Base-by-base conservation (phyloP, 2,888 invertebrate genomes). In the Drosophila paucipuncta region DNA sequence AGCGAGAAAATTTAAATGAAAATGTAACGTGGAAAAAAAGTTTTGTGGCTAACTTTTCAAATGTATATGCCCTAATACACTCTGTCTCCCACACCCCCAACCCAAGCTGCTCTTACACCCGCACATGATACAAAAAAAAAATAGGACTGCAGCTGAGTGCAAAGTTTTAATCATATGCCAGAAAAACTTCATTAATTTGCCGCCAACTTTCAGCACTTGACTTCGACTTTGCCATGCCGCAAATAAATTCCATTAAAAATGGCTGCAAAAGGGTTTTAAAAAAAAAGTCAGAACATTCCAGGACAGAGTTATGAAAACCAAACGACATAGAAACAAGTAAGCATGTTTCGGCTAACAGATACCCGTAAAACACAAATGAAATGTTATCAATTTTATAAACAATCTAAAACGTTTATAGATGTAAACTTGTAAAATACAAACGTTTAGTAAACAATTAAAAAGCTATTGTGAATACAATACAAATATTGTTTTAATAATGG, bases 111-210 rank as follows among this genome's bases (percentile, higher is more conserved):
- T 13, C 13, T 22, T 13, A 25, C 25, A 25, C 69, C 30, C 53
- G 69, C 61, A 78, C 75, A 76, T 69, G 68, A 47, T 60, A 70
- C 22, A 43, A n/a, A 25, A 35, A 35, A 55, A 73, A 37, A 61
- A 41, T 33, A 10, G 75, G 68, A 65, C 54, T 68, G 70, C 55
- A 68, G 74, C 71, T 83, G 54, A 85, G 69, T 72, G 84, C 66
- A 89, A 89, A 85, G 89, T 85, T 85, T 86, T 86, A 85, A 89
- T 89, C 85, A 82, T 78, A 83, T 82, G 79, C 83, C 78, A 53
- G 77, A 55, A 74, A 69, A 75, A 83, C 78, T 86, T 85, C 78
- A 89, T 85, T 85, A 83, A 89, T 89, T 86, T 85, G 73, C 84
- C 47, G 57, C 65, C 72, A 86, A 83, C 76, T 85, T 74, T 64